A percentile compares a stretch with the other conserved stretches of the same genome.
phyloP scores from a whole-genome alignment of 2,888 invertebrate genomes.

The Apantesis nais region DNA sequence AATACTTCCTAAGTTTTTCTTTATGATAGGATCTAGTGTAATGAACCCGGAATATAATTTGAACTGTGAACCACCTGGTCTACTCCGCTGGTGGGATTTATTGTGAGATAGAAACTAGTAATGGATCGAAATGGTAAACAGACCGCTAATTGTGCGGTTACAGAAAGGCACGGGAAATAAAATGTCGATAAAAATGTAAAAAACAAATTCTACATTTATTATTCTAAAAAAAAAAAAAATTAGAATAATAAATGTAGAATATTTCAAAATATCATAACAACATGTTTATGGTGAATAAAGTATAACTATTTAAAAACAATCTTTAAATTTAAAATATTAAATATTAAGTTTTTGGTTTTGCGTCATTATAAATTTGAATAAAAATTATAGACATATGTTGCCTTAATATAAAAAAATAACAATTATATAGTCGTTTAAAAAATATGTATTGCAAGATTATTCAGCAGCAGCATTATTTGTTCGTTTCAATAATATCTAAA shows the following conservation, averaged over 20 bases:
- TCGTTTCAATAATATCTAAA: background rate
- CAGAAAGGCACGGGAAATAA: slow-evolving; percentile 47
- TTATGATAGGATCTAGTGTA: slow-evolving; percentile 13
- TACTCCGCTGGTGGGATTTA: slow-evolving; percentile 50
- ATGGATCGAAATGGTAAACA: slow-evolving; percentile 69
- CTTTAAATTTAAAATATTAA: background rate
- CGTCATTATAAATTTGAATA: too few relatives aligned
- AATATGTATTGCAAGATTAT: background rate
- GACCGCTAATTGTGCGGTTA: slow-evolving; percentile 74
- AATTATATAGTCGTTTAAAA: too few relatives aligned
- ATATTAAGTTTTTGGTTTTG: too few relatives aligned
- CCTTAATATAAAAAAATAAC: background rate
- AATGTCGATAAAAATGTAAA: slow-evolving; percentile 38
- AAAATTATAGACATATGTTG: background rate
- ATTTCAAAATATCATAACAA: background rate
- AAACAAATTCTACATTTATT: too few relatives aligned
- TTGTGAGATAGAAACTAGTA: slow-evolving; percentile 45
- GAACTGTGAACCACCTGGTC: slow-evolving; percentile 19
- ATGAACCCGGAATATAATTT: slow-evolving; percentile 35
- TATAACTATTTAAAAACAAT: background rate
- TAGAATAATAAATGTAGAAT: too few relatives aligned
- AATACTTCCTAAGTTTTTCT: background rate
- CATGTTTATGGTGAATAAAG: background rate
- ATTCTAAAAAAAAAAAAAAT: too few relatives aligned
- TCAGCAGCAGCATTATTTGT: background rate